Conservation (phyloP, 2,797 vertebrate genomes). For the Ibycter americanus region DNA sequence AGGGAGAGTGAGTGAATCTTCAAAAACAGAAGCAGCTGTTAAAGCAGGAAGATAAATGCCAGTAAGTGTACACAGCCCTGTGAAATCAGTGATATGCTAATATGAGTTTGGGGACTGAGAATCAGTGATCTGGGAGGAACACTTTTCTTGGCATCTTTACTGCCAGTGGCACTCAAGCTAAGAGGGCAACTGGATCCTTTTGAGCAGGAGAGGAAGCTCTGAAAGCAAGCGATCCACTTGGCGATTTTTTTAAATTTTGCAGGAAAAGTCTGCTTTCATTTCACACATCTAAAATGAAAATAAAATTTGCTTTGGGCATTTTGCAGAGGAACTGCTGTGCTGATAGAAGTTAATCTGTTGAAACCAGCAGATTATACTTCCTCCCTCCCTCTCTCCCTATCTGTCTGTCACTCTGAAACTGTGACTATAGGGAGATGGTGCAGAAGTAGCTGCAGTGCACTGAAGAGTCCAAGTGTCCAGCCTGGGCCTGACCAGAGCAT, state of each 20-base stretch:
- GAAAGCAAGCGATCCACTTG: not conserved
- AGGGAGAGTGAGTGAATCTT: not conserved
- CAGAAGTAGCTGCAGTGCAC: not conserved
- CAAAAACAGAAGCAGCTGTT: not conserved
- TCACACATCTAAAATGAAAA: not conserved
- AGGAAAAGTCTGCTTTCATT: not conserved
- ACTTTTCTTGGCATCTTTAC: not conserved
- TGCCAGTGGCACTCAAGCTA: not conserved
- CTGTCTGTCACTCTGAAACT: not conserved
- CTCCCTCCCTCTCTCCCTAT: not conserved
- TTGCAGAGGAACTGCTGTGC: not conserved
- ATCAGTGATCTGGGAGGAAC: not conserved
- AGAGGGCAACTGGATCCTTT: not conserved
- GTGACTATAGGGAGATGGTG: not conserved
- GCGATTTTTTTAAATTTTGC: not conserved
- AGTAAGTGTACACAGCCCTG: not conserved
- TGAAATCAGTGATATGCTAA: not conserved
- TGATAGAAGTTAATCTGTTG: not conserved
- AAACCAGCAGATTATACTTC: not conserved
- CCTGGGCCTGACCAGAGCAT: not conserved
- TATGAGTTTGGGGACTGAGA: not conserved
- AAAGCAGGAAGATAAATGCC: not conserved
- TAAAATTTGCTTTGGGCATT: not conserved
- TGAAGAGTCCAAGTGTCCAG: fast-evolving
- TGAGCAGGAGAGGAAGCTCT: not conserved